These are phyloP conservation scores for Sinopyrophorus schimmeli DNA, from an alignment of 2,888 invertebrate species.

Conservation along the genomic window DNA sequence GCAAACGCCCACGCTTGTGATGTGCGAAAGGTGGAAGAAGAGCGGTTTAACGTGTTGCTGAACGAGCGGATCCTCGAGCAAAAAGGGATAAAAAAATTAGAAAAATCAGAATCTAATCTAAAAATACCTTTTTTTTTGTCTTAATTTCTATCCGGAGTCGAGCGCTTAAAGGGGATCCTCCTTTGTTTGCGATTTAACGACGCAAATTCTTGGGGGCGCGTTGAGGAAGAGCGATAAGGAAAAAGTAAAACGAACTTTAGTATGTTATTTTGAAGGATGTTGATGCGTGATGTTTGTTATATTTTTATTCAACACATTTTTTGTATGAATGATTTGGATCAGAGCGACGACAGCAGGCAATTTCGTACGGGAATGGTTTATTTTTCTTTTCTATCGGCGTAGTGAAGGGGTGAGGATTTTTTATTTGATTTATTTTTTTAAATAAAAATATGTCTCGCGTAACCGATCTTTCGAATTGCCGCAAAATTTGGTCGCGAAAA, in stretches of 20 bases:
- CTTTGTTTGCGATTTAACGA: too few species aligned
- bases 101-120: too few species aligned
- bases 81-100: too few species aligned
- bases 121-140: too few species aligned
- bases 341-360: conserved; percentile 33
- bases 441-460: too few species aligned
- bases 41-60: conserved; percentile 5
- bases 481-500: too few species aligned
- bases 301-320: conserved; percentile 40
- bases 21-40: conserved; percentile 10
- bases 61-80: conserved; percentile 4
- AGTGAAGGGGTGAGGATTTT: conserved; percentile 26
- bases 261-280: conserved; percentile 33
- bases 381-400: conserved; percentile 30
- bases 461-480: too few species aligned
- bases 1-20: conserved; percentile 9
- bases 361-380: conserved; percentile 33
- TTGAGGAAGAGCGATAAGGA: too few species aligned
- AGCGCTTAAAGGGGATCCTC: too few species aligned
- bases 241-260: too few species aligned
- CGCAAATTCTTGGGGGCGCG: too few species aligned
- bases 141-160: too few species aligned
- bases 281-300: conserved; percentile 35
- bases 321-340: conserved; percentile 36
- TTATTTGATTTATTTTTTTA: conserved; percentile 25